A percentile compares a stretch with the other conserved stretches of the same genome.
Conservation (phyloP, 2,113 vertebrate genomes). For the Microcebus jonahi region DNA sequence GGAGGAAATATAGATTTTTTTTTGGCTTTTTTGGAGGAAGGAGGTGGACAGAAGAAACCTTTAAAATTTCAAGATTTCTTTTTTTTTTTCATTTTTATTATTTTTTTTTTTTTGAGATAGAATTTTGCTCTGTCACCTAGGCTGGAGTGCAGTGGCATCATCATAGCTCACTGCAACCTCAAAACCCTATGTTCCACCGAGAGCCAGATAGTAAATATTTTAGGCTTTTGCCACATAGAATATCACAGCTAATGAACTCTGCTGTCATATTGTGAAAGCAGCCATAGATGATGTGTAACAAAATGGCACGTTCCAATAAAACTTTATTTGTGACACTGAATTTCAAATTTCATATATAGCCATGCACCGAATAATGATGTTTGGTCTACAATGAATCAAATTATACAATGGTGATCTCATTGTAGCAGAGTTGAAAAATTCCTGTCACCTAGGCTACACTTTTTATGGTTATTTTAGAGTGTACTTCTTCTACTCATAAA, state of each 20-base stretch:
- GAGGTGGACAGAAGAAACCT: not conserved
- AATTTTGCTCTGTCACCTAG: too few species aligned
- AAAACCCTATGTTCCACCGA: not conserved
- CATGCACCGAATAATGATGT: not conserved
- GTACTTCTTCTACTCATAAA: not conserved
- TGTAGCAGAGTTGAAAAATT: not conserved
- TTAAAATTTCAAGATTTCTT: not conserved
- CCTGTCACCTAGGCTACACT: not conserved
- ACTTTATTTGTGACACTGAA: not conserved
- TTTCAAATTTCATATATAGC: not conserved
- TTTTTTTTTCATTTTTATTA: too few species aligned
- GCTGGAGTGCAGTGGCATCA: too few species aligned
- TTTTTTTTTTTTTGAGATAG: too few species aligned
- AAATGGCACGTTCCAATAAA: not conserved
- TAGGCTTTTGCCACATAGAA: not conserved
- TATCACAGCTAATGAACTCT: not conserved
- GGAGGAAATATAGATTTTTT: not conserved
- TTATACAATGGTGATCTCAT: not conserved
- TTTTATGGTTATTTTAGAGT: not conserved
- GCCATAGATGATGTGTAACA: not conserved
- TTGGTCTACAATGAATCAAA: not conserved
- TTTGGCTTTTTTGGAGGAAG: not conserved
- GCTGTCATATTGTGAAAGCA: not conserved
- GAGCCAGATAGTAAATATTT: not conserved
- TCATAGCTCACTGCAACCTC: too few species aligned